Evolutionary conservation across 2,113 vertebrate species (phyloP).

Genomic region (Butorides virescens): DNA sequence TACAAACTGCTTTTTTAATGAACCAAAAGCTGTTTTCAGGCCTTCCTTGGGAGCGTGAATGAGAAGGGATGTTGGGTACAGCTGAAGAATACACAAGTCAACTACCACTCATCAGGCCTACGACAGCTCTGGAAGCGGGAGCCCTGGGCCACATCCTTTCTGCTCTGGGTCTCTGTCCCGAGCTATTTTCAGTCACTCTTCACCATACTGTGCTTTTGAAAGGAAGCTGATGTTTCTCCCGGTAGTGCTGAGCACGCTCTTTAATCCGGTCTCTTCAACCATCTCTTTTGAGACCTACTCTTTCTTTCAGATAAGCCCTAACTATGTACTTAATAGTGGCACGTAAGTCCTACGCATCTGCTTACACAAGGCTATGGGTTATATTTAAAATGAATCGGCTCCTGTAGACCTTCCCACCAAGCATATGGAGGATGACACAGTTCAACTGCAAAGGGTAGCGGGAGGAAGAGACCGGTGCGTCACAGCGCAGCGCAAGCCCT

Average conservation of each 20-base stretch:
- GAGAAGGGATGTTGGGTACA: neutral
- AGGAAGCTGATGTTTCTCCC: neutral
- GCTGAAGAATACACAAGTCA: neutral
- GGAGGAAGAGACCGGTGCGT: neutral
- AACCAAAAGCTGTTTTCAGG: neutral
- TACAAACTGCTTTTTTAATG: neutral
- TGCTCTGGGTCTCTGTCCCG: neutral
- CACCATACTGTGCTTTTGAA: neutral
- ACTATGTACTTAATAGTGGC: neutral
- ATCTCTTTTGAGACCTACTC: neutral
- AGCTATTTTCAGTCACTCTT: conserved; percentile 9
- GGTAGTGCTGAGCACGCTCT: neutral
- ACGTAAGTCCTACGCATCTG: neutral
- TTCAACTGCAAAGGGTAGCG: neutral
- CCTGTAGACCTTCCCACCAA: neutral
- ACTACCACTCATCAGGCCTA: neutral
- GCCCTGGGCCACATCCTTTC: neutral
- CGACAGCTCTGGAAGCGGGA: neutral
- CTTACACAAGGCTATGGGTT: neutral
- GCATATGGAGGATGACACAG: neutral
- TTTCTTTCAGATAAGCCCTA: neutral
- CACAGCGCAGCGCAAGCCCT: neutral
- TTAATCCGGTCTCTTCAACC: neutral
- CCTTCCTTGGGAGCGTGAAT: neutral
- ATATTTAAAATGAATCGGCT: neutral